A percentile compares a stretch with the other conserved stretches of the same genome.
Evolutionary conservation across 2,888 invertebrate genomes (phyloP).

Genomic region (Sphecodes monilicornis): DNA sequence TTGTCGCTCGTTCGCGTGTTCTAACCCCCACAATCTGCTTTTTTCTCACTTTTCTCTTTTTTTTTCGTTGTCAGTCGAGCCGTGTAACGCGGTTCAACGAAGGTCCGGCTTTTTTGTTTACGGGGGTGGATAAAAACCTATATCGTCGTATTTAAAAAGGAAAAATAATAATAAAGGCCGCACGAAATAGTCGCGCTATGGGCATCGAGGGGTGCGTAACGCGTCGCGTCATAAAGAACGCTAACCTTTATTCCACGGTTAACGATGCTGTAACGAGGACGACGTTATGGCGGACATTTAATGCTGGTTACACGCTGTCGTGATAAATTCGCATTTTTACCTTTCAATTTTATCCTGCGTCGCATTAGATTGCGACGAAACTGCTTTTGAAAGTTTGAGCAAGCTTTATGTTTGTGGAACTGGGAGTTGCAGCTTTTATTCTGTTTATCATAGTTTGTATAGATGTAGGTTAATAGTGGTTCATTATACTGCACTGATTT

Average conservation of each 20-base stretch:
- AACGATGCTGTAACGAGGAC: conserved; percentile 31
- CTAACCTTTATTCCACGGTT: conserved; percentile 38
- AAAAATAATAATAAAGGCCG: conserved; percentile 39
- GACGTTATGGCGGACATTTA: conserved; percentile 17
- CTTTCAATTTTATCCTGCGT: conserved; percentile 9
- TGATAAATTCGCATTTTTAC: neutral
- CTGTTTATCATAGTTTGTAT: no score
- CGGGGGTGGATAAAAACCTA: neutral
- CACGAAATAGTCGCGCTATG: conserved; percentile 29
- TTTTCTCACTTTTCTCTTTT: neutral
- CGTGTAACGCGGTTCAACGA: conserved; percentile 16
- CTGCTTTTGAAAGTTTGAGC: neutral
- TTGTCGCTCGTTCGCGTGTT: neutral
- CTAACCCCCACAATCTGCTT: conserved; percentile 16
- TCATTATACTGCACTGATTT: no score
- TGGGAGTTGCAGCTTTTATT: no score
- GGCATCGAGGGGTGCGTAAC: conserved; percentile 26
- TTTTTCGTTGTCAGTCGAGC: neutral
- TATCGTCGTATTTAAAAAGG: conserved; percentile 15
- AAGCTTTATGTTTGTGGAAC: neutral
- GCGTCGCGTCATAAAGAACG: conserved; percentile 19
- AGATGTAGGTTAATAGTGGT: no score
- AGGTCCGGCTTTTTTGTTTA: conserved; percentile 2
- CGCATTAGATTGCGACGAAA: neutral
- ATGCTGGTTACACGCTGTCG: neutral